Conservation (phyloP, 2,888 invertebrate species). For the Liopterus haemorrhoidalis region DNA sequence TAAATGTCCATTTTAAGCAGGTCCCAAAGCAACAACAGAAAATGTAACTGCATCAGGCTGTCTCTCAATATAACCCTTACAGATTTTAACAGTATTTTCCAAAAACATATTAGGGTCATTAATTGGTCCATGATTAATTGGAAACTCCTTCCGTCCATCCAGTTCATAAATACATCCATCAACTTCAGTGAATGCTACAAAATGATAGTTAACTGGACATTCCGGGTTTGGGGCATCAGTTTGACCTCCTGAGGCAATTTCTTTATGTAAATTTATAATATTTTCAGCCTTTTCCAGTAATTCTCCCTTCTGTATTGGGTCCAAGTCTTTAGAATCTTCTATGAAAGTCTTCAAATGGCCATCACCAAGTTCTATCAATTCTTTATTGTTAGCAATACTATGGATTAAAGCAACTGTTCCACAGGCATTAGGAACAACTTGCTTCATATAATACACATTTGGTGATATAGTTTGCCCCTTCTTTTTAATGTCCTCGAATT, state of each 20-base stretch:
- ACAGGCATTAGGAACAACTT: slow-evolving; percentile 90
- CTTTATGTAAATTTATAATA: slow-evolving; percentile 76
- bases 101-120: slow-evolving; percentile 64
- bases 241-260: slow-evolving; percentile 85
- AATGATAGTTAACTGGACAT: slow-evolving; percentile 79
- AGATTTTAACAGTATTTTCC: slow-evolving; percentile 77
- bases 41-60: slow-evolving; percentile 86
- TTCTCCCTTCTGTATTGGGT: slow-evolving; percentile 68
- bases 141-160: slow-evolving; percentile 75
- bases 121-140: slow-evolving; percentile 79
- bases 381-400: slow-evolving; percentile 82
- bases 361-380: slow-evolving; percentile 61
- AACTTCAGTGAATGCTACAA: slow-evolving; percentile 79
- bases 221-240: slow-evolving; percentile 76
- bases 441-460: slow-evolving; percentile 81
- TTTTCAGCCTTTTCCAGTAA: slow-evolving; percentile 65
- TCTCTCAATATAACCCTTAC: slow-evolving; percentile 78
- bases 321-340: slow-evolving; percentile 59
- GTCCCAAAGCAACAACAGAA: slow-evolving; percentile 80
- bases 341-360: slow-evolving; percentile 74
- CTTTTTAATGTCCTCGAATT: slow-evolving; percentile 59
- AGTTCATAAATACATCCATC: slow-evolving; percentile 81
- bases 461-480: slow-evolving; percentile 59
- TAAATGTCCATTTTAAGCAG: too few relatives aligned
- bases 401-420: slow-evolving; percentile 97